Base-by-base conservation (phyloP, 2,797 vertebrate species). In the Sebastes umbrosus region DNA sequence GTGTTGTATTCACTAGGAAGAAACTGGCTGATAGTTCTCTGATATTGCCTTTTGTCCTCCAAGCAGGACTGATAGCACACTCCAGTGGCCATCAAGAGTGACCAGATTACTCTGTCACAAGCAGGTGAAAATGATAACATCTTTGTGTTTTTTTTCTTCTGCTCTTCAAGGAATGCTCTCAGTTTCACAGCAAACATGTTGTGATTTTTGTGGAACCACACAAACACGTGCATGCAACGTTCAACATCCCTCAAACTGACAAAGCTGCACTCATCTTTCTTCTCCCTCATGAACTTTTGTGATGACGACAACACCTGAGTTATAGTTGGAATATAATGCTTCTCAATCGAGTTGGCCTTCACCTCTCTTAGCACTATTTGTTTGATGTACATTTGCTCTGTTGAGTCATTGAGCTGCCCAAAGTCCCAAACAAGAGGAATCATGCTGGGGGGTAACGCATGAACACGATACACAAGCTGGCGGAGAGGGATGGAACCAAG, bases 361-460 rank as follows among this genome's bases (percentile, higher is more conserved):
- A 6, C 84, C 9, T 96, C 88, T 25, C 96, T 94, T 87, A 96
- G 96, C 0, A 98, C 96, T 0, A 98, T 97, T 90, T 99, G 98
- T 54, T 96, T 84, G 16, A 98, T 96, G 67, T 98, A 99, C 0
- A 96, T 93, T 79, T 92, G 94, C 39, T 99, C 98, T 0, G 96
- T 90, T 0, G 72, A 0, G 64, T 95, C 88, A 77, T 90, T 96
- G 64, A 99, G 92, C 3, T 98, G 97, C 27, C 98, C 98, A 24
- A 99, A 99, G 88, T 99, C 98, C 98, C 97, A 99, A 25, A 99
- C 97, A 29, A 99, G 88, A 0, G 97, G 96, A 71, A 97, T 94
- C 93, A 99, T 96, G 82, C 98, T 98, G 0, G 97, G 97, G 0
- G 97, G 98, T 57, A 99, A 95, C 0, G 96, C 96, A 1, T 98